phyloP scores from a whole-genome alignment of 1,140 invertebrate species.

The Lepidurus arcticus region DNA sequence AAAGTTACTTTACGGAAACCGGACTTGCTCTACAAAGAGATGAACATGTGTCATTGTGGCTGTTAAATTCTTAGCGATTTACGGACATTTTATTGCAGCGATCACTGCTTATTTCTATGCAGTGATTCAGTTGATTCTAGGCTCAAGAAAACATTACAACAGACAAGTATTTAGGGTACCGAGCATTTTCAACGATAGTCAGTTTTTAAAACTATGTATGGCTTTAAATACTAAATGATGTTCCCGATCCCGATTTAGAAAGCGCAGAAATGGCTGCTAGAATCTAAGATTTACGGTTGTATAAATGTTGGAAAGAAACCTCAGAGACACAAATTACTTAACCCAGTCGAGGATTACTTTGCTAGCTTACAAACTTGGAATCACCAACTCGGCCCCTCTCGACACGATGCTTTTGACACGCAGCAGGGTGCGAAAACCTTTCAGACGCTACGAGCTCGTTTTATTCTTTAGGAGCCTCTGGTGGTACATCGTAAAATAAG shows the following conservation, averaged over 20 bases:
- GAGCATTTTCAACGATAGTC: too few species aligned
- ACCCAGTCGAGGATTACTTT: neutral
- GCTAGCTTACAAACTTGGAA: neutral
- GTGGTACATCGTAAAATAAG: neutral
- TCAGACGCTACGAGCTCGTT: neutral
- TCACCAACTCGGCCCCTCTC: neutral
- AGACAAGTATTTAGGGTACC: too few species aligned
- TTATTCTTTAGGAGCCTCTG: neutral
- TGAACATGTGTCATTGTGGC: too few species aligned
- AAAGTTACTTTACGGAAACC: neutral
- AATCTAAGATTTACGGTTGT: neutral
- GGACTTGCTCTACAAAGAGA: too few species aligned
- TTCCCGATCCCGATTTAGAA: neutral
- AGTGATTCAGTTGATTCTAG: too few species aligned
- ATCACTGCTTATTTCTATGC: too few species aligned
- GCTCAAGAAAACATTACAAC: too few species aligned
- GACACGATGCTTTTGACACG: neutral
- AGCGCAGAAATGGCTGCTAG: neutral
- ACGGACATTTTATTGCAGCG: too few species aligned
- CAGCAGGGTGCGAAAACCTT: neutral
- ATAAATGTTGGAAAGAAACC: neutral
- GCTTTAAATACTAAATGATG: neutral
- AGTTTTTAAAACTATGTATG: neutral
- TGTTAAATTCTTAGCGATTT: too few species aligned
- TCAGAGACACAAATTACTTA: neutral